Evolutionary conservation across 2,888 invertebrate genomes (phyloP).

Genomic region (Brachypalpus laphriformis): DNA sequence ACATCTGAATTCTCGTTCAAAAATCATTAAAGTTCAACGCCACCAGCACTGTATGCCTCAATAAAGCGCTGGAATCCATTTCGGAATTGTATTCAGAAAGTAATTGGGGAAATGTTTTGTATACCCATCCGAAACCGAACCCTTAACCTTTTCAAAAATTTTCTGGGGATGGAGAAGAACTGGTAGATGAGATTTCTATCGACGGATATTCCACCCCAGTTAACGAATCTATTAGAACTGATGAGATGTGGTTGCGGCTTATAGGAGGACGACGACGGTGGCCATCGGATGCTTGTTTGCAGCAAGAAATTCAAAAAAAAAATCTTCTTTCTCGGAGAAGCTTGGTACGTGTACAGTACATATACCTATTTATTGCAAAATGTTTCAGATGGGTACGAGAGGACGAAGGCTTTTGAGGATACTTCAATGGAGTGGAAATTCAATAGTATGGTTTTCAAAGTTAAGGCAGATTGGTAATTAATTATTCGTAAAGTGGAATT

Average conservation of each 20-base stretch:
- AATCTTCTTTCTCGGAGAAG: background rate
- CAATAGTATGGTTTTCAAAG: conserved; percentile 20
- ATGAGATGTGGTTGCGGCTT: conserved; percentile 46
- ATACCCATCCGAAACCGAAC: background rate
- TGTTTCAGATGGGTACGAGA: background rate
- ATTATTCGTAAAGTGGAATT: conserved; percentile 31
- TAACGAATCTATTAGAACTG: conserved; percentile 50
- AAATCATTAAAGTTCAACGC: conserved; percentile 44
- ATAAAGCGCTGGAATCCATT: conserved; percentile 23
- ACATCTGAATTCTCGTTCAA: conserved; percentile 25
- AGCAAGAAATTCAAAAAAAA: conserved; percentile 5
- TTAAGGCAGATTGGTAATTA: conserved; percentile 35
- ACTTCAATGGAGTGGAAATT: conserved; percentile 38
- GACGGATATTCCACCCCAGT: conserved; percentile 34
- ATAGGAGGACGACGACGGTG: background rate
- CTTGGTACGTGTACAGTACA: background rate
- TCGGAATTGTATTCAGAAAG: conserved; percentile 27
- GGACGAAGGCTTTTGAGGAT: conserved; percentile 24
- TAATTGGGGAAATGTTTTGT: conserved; percentile 47
- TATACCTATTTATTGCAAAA: conserved; percentile 18
- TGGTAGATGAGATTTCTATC: conserved; percentile 11
- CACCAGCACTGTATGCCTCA: conserved; percentile 7
- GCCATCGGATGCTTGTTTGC: background rate
- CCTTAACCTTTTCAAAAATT: conserved; percentile 31
- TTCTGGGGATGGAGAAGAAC: background rate